These are phyloP conservation scores for Chromoteleia sp. DNA, from an alignment of 2,888 invertebrate genomes.

Conservation along the genomic window DNA sequence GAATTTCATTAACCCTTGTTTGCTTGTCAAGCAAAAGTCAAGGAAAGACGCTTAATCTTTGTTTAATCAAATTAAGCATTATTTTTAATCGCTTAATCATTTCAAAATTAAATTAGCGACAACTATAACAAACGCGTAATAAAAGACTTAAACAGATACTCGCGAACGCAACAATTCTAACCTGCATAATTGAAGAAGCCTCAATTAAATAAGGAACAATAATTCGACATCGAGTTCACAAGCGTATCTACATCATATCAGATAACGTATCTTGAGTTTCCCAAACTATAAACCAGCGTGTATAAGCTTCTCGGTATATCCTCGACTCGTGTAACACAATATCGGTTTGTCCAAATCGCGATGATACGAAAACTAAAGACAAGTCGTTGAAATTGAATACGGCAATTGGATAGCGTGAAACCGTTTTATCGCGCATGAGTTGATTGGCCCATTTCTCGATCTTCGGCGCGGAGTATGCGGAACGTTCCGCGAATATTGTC, in stretches of 20 bases:
- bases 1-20: too few species aligned
- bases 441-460: conserved; percentile 64
- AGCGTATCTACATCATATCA: conserved; percentile 46
- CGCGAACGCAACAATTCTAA: too few species aligned
- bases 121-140: too few species aligned
- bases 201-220: conserved; percentile 16
- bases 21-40: too few species aligned
- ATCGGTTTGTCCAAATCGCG: conserved; percentile 62
- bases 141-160: too few species aligned
- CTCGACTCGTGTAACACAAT: conserved; percentile 51
- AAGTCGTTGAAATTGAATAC: conserved; percentile 66
- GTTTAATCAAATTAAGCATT: too few species aligned
- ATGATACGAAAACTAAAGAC: conserved; percentile 65
- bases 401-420: conserved; percentile 65
- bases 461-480: conserved; percentile 24
- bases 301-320: conserved; percentile 38
- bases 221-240: conserved; percentile 19
- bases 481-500: conserved; percentile 44
- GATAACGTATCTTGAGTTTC: conserved; percentile 57
- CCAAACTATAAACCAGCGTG: conserved; percentile 57
- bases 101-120: too few species aligned
- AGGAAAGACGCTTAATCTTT: too few species aligned
- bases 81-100: too few species aligned
- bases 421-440: conserved; percentile 51
- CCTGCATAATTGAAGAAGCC: conserved; percentile 17